These are phyloP conservation scores for Trisateles emortualis DNA, from an alignment of 2,888 invertebrate genomes.

Conservation along the genomic window DNA sequence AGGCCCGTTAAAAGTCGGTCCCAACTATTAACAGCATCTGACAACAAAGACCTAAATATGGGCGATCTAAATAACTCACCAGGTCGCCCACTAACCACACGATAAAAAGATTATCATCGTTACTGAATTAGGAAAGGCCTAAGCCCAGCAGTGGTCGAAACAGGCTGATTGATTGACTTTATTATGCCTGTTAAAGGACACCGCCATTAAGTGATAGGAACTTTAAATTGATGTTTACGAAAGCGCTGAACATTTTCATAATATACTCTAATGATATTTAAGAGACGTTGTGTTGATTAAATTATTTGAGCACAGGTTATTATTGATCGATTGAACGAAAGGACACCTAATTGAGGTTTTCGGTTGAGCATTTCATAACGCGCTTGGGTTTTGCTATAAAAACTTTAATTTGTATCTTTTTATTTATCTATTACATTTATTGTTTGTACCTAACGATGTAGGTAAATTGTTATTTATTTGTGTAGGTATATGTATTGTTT, in stretches of 20 bases:
- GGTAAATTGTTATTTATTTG: no score
- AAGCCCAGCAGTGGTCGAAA: no score
- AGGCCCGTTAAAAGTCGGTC: no score
- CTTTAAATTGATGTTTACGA: not conserved
- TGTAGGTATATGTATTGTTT: no score
- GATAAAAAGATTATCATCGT: no score
- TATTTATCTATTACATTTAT: no score
- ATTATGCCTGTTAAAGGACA: not conserved
- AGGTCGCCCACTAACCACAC: no score
- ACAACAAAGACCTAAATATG: no score
- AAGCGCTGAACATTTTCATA: not conserved
- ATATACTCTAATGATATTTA: not conserved
- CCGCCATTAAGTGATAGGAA: not conserved
- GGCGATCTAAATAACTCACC: no score
- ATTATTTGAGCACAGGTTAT: constrained; percentile 25
- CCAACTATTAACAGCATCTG: no score
- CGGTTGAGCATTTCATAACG: not conserved
- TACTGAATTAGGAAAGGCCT: no score
- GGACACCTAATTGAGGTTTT: constrained; percentile 16
- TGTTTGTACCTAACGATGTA: no score
- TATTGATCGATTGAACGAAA: constrained; percentile 38
- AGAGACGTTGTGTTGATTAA: constrained; percentile 25
- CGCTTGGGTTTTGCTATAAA: not conserved
- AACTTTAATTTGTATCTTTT: not conserved
- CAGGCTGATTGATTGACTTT: not conserved